Evolutionary conservation across 2,888 invertebrate genomes (phyloP).

Genomic region (Ophion ellenae): DNA sequence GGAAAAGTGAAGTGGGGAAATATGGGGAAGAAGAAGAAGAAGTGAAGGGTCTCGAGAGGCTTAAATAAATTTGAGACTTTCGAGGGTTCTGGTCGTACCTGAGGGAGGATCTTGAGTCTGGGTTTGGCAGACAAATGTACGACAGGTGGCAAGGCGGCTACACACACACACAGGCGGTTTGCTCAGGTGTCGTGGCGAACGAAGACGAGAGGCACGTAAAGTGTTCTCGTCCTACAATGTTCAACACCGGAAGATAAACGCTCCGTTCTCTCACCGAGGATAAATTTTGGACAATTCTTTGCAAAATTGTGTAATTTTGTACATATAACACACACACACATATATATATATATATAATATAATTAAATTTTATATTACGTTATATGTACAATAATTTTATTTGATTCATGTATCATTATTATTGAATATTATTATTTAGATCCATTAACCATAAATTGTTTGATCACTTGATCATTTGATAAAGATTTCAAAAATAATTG

Average conservation of each 20-base stretch:
- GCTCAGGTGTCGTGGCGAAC: conserved; percentile 58
- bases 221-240: conserved; percentile 34
- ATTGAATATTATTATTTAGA: too few relatives aligned
- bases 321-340: too few relatives aligned
- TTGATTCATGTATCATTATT: too few relatives aligned
- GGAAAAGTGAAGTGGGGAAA: neutral
- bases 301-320: too few relatives aligned
- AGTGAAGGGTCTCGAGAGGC: neutral
- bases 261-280: neutral
- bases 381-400: too few relatives aligned
- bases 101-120: conserved; percentile 1
- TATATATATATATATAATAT: too few relatives aligned
- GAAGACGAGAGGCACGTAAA: conserved; percentile 38
- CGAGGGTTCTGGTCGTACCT: conserved; percentile 19
- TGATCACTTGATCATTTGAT: too few relatives aligned
- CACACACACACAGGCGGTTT: conserved; percentile 23
- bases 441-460: too few relatives aligned
- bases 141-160: conserved; percentile 55
- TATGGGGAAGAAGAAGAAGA: conserved; percentile 10
- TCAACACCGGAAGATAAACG: neutral
- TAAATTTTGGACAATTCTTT: too few relatives aligned
- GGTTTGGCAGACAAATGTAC: conserved; percentile 24
- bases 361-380: too few relatives aligned
- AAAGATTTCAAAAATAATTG: too few relatives aligned
- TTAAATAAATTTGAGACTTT: conserved; percentile 3